A percentile compares a stretch with the other conserved stretches of the same genome.
phyloP scores from a whole-genome alignment of 2,113 vertebrate species.

The Catagonus wagneri region DNA sequence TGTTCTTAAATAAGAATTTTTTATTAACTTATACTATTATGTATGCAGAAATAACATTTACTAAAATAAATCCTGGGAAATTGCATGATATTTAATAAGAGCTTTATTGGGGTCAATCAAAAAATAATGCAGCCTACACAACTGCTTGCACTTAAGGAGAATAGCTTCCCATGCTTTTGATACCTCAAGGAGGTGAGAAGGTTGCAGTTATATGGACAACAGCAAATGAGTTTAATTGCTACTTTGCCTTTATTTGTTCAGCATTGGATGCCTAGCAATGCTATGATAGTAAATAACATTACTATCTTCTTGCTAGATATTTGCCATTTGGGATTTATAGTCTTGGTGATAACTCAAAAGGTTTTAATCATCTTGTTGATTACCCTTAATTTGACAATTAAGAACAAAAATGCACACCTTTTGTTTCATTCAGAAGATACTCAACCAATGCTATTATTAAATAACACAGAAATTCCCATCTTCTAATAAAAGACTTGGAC shows the following conservation, averaged over 20 bases:
- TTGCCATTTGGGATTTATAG: background rate
- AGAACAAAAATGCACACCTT: background rate
- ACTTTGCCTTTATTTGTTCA: background rate
- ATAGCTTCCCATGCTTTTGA: background rate
- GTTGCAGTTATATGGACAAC: background rate
- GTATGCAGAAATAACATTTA: background rate
- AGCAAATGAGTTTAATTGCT: background rate
- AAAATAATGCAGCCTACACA: background rate
- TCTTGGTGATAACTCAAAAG: background rate
- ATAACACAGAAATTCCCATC: background rate
- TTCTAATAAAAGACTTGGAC: slow-evolving; percentile 6
- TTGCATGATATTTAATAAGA: background rate
- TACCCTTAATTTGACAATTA: background rate
- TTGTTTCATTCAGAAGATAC: slow-evolving; percentile 8
- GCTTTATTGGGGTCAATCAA: background rate
- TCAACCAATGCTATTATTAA: background rate
- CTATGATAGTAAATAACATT: too few species aligned
- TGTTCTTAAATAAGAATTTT: background rate
- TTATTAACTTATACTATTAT: slow-evolving; percentile 6
- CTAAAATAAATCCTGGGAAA: background rate
- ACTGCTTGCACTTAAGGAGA: background rate
- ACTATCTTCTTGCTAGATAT: background rate
- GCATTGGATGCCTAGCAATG: background rate
- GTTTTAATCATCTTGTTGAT: background rate
- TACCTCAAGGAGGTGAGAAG: background rate